Evolutionary conservation across 2,113 vertebrate species (phyloP), one percentile per base, ranked within the genome.

Genomic region (Chaenogobius annularis): DNA sequence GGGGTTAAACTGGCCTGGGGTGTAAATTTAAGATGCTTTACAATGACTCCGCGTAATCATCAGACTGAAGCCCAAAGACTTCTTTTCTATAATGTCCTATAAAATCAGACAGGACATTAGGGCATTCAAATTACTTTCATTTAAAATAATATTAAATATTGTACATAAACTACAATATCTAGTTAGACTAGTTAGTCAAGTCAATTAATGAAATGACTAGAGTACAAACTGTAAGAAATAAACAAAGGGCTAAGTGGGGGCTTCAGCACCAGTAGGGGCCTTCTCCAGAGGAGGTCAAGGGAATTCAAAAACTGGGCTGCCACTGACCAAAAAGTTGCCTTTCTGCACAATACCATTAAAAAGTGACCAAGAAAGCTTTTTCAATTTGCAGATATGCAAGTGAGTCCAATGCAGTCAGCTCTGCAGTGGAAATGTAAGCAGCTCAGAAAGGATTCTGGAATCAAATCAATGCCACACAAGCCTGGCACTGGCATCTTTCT

Each of bases 341-440:
- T 52, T 54, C 17, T 72, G 80, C 73, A 80, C 54, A 54, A 54
- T n/a, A 31, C 50, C 37, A 40, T 40, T 40, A 55, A 55, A 55
- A n/a, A 55, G n/a, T 55, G n/a, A 20, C n/a, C 10, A 35, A 65
- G 9, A 70, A n/a, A 10, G 19, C 44, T 7, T 3, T 48, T 22
- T 44, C 22, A 37, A 9, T 3, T 48, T 31, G 48, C 20, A 40
- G 4, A 50, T 17, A 0, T 70, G 40, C 22, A 75, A 61, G 50
- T 65, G 37, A 44, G 19, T 58, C 68, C 63, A 43, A 56, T 68
- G 11, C 61, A 22, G 79, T 37, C 64, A 78, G 87, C 84, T 81
- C 22, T 70, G 79, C 59, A 73, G 63, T 17, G 85, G 87, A 85
- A 87, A 78, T 83, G 86, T 76, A 78, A 75, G 69, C 74, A 68